Conservation (phyloP, 1,140 invertebrate genomes). For the Laupala kohalensis region DNA sequence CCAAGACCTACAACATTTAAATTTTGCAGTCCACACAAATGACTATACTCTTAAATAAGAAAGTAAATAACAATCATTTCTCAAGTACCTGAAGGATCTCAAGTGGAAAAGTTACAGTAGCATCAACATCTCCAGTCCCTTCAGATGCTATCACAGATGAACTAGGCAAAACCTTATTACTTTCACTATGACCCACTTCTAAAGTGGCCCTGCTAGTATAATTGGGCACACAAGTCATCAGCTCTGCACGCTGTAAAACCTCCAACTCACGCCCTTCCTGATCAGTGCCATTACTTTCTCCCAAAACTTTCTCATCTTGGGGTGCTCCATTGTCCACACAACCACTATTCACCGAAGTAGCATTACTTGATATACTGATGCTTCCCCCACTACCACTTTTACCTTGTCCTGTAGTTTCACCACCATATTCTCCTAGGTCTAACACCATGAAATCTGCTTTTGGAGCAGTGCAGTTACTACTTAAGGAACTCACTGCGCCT, state of each 20-base stretch:
- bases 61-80: not conserved
- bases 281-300: not conserved
- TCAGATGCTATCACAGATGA: not conserved
- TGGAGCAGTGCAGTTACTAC: conserved; percentile 23
- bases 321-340: conserved; percentile 11
- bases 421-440: conserved; percentile 26
- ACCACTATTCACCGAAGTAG: conserved; percentile 23
- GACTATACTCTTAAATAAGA: not conserved
- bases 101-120: conserved; percentile 10
- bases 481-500: not conserved
- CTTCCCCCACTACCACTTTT: conserved; percentile 21
- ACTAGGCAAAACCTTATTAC: not conserved
- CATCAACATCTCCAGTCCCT: conserved; percentile 8
- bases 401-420: not conserved
- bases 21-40: no score
- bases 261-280: conserved; percentile 8
- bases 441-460: conserved; percentile 33
- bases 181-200: conserved; percentile 10
- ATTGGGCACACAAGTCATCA: conserved; percentile 2
- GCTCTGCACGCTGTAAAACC: not conserved
- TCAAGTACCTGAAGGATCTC: conserved; percentile 10
- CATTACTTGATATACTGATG: conserved; percentile 15
- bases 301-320: not conserved
- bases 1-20: no score
- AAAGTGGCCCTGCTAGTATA: conserved; percentile 12